Base-by-base conservation (phyloP, 2,113 vertebrate genomes). In the Sarotherodon lohbergeri region DNA sequence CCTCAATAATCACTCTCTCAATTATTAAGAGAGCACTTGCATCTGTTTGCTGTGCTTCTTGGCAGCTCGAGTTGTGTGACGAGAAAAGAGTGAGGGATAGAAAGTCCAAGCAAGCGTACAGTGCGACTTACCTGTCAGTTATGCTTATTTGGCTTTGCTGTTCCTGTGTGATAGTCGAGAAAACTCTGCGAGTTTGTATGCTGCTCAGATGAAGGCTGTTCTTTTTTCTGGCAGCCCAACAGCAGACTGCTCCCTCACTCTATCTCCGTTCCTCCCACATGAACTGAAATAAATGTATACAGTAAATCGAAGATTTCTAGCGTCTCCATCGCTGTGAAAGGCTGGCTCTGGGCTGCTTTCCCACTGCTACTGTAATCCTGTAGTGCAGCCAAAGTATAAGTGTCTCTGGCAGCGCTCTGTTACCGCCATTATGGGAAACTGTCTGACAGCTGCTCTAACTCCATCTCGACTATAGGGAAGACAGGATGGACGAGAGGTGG, bases 401-500 rank as follows among this genome's bases (percentile, higher is more conserved):
- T 57, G 90, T 91, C 82, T 92, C 66, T 88, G 83, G 88, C 87
- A 86, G 81, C 85, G 78, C 84, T 34, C 36, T 78, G 73, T 63
- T 80, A 80, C n/a, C 22, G 2, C 54, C 88, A 66, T 80, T 32
- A 90, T 24, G 24, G 89, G 86, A 92, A 80, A 82, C 83, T 2
- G 89, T 93, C 91, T 92, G 91, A 92, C 90, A 81, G 89, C 90
- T 87, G 90, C 88, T 92, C 89, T 71, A 3, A 79, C 78, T 83
- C 85, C 46, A 24, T 52, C 78, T 82, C 41, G 1, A 61, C n/a
- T 19, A 43, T 50, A 78, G 71, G 24, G 11, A 36, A 32, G 39
- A 24, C 55, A 17, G 52, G 76, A 80, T 68, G 14, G 46, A 36
- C 9, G 9, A 22, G n/a, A 46, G 3, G 34, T 19, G 59, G 27